Conservation (phyloP, 2,113 vertebrate genomes). For the Patagioenas fasciata region DNA sequence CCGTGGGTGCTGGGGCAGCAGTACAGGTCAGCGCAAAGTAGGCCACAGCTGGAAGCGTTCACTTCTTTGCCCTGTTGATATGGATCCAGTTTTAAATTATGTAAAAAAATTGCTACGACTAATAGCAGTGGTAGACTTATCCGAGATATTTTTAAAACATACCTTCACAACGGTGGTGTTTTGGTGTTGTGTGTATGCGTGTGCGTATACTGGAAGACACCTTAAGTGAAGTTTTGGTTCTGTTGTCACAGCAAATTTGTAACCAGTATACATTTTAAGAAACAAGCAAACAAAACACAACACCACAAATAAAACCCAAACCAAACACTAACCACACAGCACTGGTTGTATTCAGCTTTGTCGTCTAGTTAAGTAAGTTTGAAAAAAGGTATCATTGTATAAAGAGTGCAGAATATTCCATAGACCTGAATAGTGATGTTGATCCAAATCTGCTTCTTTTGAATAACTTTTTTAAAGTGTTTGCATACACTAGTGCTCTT, state of each 20-base stretch:
- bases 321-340: too few species aligned
- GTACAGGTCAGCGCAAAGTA: not conserved
- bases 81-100: not conserved
- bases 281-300: not conserved
- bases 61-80: not conserved
- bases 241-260: slow-evolving; percentile 31
- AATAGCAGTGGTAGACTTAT: slow-evolving; percentile 24
- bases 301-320: too few species aligned
- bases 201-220: not conserved
- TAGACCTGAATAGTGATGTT: not conserved
- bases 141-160: not conserved
- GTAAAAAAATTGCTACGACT: slow-evolving; percentile 3
- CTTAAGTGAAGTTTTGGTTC: not conserved
- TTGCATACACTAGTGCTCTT: slow-evolving; percentile 36
- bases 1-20: not conserved
- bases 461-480: not conserved
- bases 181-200: not conserved
- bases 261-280: not conserved
- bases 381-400: not conserved
- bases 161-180: not conserved
- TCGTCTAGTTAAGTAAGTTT: slow-evolving; percentile 44
- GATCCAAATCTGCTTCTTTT: slow-evolving; percentile 11
- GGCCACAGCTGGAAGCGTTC: not conserved
- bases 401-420: not conserved
- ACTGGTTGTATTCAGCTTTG: slow-evolving; percentile 13